Base-by-base conservation (phyloP, 2,113 vertebrate genomes). In the Tapirus terrestris region DNA sequence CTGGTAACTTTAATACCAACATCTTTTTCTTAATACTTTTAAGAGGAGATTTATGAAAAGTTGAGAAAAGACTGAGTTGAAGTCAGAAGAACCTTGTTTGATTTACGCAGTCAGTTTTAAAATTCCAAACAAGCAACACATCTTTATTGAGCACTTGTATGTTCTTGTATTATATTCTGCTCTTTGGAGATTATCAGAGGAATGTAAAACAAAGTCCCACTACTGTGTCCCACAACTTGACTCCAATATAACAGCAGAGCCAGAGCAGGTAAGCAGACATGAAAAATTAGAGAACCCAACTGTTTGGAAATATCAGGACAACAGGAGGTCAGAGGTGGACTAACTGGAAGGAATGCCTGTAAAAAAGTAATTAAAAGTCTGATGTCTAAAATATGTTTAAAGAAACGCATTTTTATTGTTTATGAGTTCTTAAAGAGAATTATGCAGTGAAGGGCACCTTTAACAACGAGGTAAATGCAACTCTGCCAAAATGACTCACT, bases 171-270 rank as follows among this genome's bases (percentile, higher is more conserved):
- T 48, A 72, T 76, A 25, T 11, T 92, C 25, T 58, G 5, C 36
- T 79, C 79, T 94, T 85, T 81, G 76, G 81, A 88, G 43, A 81
- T 33, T 63, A 77, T 65, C 81, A 93, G n/a, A 91, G 81, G 51
- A 80, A 53, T 53, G 20, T n/a, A 89, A 97, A 85, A 91, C 20
- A 82, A 67, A 27, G 21, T 43, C 43, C 31, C 56, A 14, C 2
- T 68, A 21, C 33, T 73, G 8, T 86, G 72, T 39, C 39, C 39
- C 39, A 39, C 51, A 77, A 86, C 73, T 79, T 79, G 39, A 63
- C 68, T 4, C 5, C n/a, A 85, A 6, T 65, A 21, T 18, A 39
- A 85, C 3, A 68, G 56, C 36, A 36, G n/a, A 77, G 16, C 11
- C 31, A 60, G 63, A 83, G 27, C 8, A 70, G 3, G 63, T 60